Conservation (phyloP, 2,888 invertebrate species). For the Apotomis betuletana region DNA sequence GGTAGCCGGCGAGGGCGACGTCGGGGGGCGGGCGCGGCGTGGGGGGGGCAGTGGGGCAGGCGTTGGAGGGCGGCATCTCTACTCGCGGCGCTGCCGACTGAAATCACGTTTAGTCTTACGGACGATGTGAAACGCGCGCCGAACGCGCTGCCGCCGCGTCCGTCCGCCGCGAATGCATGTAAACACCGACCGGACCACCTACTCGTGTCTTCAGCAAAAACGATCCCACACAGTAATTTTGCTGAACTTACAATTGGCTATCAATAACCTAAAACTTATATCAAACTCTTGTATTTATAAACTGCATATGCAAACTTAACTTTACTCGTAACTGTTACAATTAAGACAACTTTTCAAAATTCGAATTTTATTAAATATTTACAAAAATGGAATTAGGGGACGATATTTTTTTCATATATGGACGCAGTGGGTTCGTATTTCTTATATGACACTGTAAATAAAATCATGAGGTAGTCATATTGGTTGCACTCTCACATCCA, state of each 20-base stretch:
- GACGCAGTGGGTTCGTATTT: constrained; percentile 75
- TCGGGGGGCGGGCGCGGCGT: constrained; percentile 55
- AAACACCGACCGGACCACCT: constrained; percentile 38
- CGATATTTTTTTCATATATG: constrained; percentile 71
- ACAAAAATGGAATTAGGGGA: constrained; percentile 76
- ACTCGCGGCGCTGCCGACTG: constrained; percentile 53
- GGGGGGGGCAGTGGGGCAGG: constrained; percentile 55
- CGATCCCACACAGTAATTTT: constrained; percentile 5
- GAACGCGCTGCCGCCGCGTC: constrained; percentile 51
- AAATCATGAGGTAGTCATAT: constrained; percentile 38
- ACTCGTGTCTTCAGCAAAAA: constrained; percentile 25
- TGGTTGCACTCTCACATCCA: constrained; percentile 37
- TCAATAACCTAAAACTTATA: constrained; percentile 5
- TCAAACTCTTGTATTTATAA: constrained; percentile 6
- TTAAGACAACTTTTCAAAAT: constrained; percentile 27
- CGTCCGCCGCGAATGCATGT: constrained; percentile 53
- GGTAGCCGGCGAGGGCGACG: constrained; percentile 22
- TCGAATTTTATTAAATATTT: constrained; percentile 60
- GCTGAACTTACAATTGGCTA: constrained; percentile 31
- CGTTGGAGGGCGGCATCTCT: constrained; percentile 61
- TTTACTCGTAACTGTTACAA: constrained; percentile 23
- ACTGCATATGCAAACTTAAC: constrained; percentile 23
- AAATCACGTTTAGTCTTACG: constrained; percentile 73
- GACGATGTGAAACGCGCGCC: constrained; percentile 66
- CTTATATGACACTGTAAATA: constrained; percentile 45